Base-by-base conservation (phyloP, 2,888 invertebrate species). In the Aethes cnicana region DNA sequence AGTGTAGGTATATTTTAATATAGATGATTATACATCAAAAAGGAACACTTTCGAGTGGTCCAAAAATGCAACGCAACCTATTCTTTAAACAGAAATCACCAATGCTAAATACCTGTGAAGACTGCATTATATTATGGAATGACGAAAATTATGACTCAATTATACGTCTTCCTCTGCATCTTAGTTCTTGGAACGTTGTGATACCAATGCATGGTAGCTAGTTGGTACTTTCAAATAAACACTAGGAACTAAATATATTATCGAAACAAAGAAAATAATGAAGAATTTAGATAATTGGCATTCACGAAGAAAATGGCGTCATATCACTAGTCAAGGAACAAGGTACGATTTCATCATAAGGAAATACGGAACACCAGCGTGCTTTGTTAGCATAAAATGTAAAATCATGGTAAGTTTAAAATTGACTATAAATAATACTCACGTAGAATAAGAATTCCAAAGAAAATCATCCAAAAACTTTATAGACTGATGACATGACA, bases 291-390 rank as follows among this genome's bases (percentile, higher is more conserved):
- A 56, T 89, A 87, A 88, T 87, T 89, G 89, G 89, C 85, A 88
- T 88, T 86, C 89, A 88, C 84, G 86, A 85, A 90, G 88, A 90
- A 90, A 90, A 90, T 90, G 90, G 90, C 90, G 90, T 90, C 90
- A 86, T 88, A 88, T 85, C 86, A 88, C 85, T 85, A 83, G 80
- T 87, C 87, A 87, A 84, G 84, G 87, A 88, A 86, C 86, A 86
- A 88, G 86, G 87, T 87, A 85, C 82, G 77, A 84, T 89, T 90
- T 89, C 83, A 75, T 86, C 83, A 86, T 84, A 74, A 59, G 70
- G 66, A 75, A 74, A 65, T 81, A 80, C 80, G 74, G 66, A 62
- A 76, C 77, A 80, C 72, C 74, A 67, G 69, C 77, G 81, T 78
- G 69, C 71, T 58, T 61, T 74, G 70, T 76, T 75, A 79, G 70